A percentile compares a stretch with the other conserved stretches of the same genome.
These are phyloP conservation scores for Cephus cinctus DNA, from an alignment of 1,140 invertebrate genomes.

Conservation along the genomic window DNA sequence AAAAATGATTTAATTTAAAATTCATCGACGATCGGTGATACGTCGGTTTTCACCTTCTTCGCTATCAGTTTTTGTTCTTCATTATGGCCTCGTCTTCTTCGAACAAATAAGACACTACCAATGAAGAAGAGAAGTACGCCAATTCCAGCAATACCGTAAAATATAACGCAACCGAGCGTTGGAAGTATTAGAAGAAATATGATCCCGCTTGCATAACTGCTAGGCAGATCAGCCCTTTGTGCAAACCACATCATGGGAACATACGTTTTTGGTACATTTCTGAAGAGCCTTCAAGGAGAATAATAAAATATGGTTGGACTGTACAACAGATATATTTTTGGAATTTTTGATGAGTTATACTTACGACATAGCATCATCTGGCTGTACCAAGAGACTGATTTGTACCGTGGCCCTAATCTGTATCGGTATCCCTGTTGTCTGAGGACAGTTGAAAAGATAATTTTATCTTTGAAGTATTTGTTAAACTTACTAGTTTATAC, in stretches of 20 bases:
- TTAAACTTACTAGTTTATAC: no score
- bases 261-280: slow-evolving; percentile 52
- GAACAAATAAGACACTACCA: slow-evolving; percentile 28
- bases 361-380: slow-evolving; percentile 56
- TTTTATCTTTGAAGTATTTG: no score
- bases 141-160: slow-evolving; percentile 43
- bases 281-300: slow-evolving; percentile 48
- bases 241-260: slow-evolving; percentile 69
- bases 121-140: slow-evolving; percentile 44
- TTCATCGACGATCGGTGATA: no score
- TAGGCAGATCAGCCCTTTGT: slow-evolving; percentile 58
- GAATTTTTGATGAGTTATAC: slow-evolving; percentile 20
- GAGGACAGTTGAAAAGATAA: no score
- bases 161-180: slow-evolving; percentile 46
- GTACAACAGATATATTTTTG: neutral
- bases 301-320: neutral
- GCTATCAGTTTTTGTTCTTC: no score
- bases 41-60: no score
- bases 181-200: slow-evolving; percentile 49
- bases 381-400: slow-evolving; percentile 65
- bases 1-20: no score
- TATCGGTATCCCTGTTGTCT: slow-evolving; percentile 63
- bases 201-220: slow-evolving; percentile 55
- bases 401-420: slow-evolving; percentile 64
- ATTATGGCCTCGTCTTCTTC: neutral